Evolutionary conservation across 2,797 vertebrate species (phyloP).

Genomic region (Oryzias dopingdopingensis): DNA sequence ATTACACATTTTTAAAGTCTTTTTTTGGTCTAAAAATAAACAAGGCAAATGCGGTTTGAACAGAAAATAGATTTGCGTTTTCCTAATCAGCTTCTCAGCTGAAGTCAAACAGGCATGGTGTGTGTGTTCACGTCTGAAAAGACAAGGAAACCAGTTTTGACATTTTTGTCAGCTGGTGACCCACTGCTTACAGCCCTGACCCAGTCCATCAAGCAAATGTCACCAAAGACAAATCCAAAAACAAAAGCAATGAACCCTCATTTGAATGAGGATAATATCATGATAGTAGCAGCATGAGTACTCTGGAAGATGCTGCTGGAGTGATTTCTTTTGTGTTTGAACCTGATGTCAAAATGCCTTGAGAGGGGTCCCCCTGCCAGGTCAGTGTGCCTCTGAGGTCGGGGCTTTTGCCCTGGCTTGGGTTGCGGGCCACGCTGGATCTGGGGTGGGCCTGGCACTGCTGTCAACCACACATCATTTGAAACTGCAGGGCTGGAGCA

Average conservation of each 20-base stretch:
- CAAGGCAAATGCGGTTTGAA: too few species aligned
- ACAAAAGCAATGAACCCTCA: conserved; percentile 76
- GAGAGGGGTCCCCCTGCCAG: conserved; percentile 77
- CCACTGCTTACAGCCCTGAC: conserved; percentile 75
- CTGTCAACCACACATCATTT: conserved; percentile 78
- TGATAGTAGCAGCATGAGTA: conserved; percentile 75
- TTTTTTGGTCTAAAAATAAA: too few species aligned
- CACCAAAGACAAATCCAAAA: conserved; percentile 77
- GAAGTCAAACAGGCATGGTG: conserved; percentile 48
- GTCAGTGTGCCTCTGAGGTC: conserved; percentile 77
- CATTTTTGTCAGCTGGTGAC: conserved; percentile 81
- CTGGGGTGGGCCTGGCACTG: conserved; percentile 75
- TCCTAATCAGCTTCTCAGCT: conserved; percentile 35
- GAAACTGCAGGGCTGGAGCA: conserved; percentile 67
- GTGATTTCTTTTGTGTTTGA: conserved; percentile 74
- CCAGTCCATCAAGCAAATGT: conserved; percentile 79
- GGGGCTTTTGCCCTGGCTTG: conserved; percentile 77
- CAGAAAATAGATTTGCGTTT: conserved; percentile 12
- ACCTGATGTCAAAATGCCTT: conserved; percentile 77
- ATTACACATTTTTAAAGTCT: too few species aligned
- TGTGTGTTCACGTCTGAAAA: conserved; percentile 56
- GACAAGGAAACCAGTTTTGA: conserved; percentile 74
- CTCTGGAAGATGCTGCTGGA: conserved; percentile 74
- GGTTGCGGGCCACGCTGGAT: conserved; percentile 66
- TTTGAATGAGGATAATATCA: conserved; percentile 80